Evolutionary conservation across 30 jellyfish, hydroid and myxozoan species (phyloP), one percentile per base, ranked within the genome.

Genomic region (Nemopilema nomurai): DNA sequence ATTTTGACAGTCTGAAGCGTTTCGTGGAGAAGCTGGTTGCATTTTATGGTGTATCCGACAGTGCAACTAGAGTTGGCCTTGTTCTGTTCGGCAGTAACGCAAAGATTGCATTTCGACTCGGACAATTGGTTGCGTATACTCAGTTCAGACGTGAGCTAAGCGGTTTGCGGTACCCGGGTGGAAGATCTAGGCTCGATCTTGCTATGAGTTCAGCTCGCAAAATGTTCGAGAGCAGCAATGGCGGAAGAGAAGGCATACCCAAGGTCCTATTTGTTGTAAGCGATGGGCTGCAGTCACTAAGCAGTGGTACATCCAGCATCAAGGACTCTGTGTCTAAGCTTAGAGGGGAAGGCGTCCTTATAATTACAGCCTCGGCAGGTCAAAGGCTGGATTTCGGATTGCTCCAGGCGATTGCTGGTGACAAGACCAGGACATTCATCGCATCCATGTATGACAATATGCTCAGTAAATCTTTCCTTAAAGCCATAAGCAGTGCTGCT

Each of bases 381-480:
- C 84, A 81, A 23, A 57, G 70, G 19, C 18, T 77, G 49, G 91
- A 92, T 62, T 81, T 73, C 63, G 87, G 32, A 0, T 49, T 51
- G 23, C 79, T 92, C 41, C 76, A 96, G 26, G 82, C 33, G n/a
- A 67, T 87, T 8, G 89, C 96, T 24, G 95, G 94, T 1, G 91
- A 81, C 79, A 76, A 64, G 71, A 79, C 82, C 18, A 51, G 92
- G 22, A 69, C 88, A 17, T 73, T 71, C 49, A 25, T 86, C 69
- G 96, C 96, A 19, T 21, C 89, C 28, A 74, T 17, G 28, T 64
- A 66, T 67, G 82, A 67, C 67, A 71, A 50, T 4, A 27, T 85
- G 50, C 7, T 9, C 8, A 73, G 88, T 57, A 50, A 85, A 49
- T 31, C 77, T 28, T 67, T 85, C 57, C 27, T 85, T 1, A 25